phyloP scores from a whole-genome alignment of 2,113 vertebrate species.

The Pelecanoides urinatrix region DNA sequence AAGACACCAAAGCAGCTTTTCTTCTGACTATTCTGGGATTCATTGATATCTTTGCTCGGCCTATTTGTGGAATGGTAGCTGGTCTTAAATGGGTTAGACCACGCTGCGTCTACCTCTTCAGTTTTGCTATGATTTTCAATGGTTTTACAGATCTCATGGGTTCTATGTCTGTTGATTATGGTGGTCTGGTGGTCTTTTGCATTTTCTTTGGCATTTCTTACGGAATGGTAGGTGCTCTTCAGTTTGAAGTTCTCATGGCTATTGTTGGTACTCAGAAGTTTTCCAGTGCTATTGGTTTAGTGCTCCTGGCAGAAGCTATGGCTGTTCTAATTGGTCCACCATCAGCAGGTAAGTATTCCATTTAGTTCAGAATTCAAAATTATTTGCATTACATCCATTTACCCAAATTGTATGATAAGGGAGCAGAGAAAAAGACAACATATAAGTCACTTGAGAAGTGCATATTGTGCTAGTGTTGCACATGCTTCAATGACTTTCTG shows the following conservation, averaged over 20 bases:
- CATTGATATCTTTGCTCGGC: conserved; percentile 92
- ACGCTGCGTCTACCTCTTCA: conserved; percentile 90
- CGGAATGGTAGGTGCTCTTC: conserved; percentile 96
- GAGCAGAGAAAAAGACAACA: neutral
- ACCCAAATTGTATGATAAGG: neutral
- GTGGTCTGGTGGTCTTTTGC: conserved; percentile 85
- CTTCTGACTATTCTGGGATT: conserved; percentile 91
- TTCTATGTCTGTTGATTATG: conserved; percentile 80
- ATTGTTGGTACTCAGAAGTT: conserved; percentile 93
- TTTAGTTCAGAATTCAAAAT: neutral
- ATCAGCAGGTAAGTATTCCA: conserved; percentile 79
- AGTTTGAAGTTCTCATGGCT: conserved; percentile 98
- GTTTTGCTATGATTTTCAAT: conserved; percentile 94
- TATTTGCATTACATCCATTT: neutral
- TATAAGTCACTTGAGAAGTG: neutral
- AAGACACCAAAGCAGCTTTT: conserved; percentile 88
- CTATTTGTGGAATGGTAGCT: conserved; percentile 84
- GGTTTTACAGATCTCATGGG: conserved; percentile 88
- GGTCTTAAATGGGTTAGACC: conserved; percentile 88
- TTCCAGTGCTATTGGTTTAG: conserved; percentile 93
- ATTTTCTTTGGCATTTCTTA: conserved; percentile 97
- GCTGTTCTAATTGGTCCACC: conserved; percentile 93
- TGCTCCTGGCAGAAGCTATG: conserved; percentile 89
- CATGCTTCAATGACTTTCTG: neutral
- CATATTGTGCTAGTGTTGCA: neutral